These are phyloP conservation scores for Holothuria scabra DNA, from an alignment of 53 echinoderm and acorn worm genomes.

Conservation along the genomic window DNA sequence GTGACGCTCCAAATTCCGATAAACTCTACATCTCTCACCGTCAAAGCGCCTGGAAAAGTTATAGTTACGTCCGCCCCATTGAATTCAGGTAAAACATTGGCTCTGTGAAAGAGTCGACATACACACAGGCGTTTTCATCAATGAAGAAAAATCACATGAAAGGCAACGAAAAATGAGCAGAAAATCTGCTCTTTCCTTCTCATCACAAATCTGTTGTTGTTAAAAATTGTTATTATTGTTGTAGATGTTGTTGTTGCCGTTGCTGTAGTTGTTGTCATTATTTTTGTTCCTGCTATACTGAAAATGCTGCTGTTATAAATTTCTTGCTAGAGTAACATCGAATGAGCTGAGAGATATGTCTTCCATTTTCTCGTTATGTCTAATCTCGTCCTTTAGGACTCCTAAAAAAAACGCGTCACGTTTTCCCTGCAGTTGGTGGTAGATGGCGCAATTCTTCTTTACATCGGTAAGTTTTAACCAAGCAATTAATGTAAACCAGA, in stretches of 20 bases:
- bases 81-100: neutral
- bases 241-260: neutral
- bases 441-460: too few species aligned
- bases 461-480: too few species aligned
- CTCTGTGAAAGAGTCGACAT: neutral
- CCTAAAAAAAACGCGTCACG: too few species aligned
- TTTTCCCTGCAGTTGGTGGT: too few species aligned
- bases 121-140: neutral
- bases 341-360: too few species aligned
- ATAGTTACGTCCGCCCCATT: slow-evolving; percentile 54
- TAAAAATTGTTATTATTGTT: neutral
- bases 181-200: neutral
- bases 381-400: too few species aligned
- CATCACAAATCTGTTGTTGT: neutral
- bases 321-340: too few species aligned
- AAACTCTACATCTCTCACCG: slow-evolving; percentile 57
- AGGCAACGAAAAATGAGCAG: neutral
- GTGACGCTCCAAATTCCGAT: slow-evolving; percentile 75
- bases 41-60: slow-evolving; percentile 45
- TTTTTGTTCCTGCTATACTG: too few species aligned
- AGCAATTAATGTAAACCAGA: too few species aligned
- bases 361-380: too few species aligned
- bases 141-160: neutral
- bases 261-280: too few species aligned
- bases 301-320: too few species aligned